phyloP scores from a whole-genome alignment of 2,113 vertebrate species.

The Thamnaconus septentrionalis region DNA sequence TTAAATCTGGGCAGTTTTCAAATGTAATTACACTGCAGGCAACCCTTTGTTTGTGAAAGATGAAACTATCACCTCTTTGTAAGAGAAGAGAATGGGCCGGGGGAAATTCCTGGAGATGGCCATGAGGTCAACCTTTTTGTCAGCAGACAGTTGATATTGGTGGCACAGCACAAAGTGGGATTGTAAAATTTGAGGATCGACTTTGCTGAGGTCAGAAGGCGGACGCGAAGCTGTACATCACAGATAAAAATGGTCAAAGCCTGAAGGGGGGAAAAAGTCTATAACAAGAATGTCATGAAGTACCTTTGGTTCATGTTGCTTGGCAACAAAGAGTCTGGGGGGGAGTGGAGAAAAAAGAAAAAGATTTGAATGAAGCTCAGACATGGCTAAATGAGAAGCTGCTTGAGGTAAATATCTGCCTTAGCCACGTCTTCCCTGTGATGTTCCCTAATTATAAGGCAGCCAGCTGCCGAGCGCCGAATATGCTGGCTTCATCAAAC shows the following conservation, averaged over 20 bases:
- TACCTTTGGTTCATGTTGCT: slow-evolving; percentile 69
- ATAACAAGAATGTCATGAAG: slow-evolving; percentile 57
- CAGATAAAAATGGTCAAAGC: slow-evolving; percentile 60
- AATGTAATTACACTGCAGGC: no score
- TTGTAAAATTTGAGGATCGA: slow-evolving; percentile 46
- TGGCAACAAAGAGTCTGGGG: slow-evolving; percentile 73
- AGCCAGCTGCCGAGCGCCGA: slow-evolving; percentile 41
- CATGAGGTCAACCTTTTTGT: no score
- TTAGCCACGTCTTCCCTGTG: slow-evolving; percentile 54
- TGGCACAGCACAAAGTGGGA: neutral
- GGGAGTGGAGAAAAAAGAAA: neutral
- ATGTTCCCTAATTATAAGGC: slow-evolving; percentile 63
- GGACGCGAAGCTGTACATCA: slow-evolving; percentile 33
- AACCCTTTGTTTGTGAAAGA: no score
- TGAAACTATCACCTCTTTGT: no score
- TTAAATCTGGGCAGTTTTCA: no score
- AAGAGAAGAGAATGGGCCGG: no score
- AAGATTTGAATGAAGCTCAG: slow-evolving; percentile 72
- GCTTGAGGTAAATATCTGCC: slow-evolving; percentile 68
- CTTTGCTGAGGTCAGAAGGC: slow-evolving; percentile 57
- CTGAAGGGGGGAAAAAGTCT: slow-evolving; percentile 29
- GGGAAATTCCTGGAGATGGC: no score
- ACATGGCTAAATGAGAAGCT: slow-evolving; percentile 65
- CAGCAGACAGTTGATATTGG: no score
- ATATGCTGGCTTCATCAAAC: slow-evolving; percentile 44